phyloP scores from a whole-genome alignment of 2,888 invertebrate genomes.

The Oegoconia quadripuncta region DNA sequence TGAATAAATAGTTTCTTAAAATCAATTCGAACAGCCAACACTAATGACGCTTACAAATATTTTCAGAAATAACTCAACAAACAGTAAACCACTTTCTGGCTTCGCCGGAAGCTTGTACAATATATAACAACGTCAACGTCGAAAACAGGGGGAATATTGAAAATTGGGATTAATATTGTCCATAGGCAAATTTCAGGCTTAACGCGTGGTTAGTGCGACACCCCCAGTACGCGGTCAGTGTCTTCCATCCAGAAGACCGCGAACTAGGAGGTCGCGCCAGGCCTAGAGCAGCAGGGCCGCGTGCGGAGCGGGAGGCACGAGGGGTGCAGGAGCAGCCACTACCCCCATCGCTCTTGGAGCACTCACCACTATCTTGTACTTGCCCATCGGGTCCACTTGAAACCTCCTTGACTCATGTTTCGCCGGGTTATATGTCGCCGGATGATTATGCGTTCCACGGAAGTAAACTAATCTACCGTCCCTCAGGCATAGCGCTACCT shows the following conservation, averaged over 20 bases:
- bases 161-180: neutral
- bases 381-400: conserved; percentile 71
- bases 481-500: conserved; percentile 67
- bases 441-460: conserved; percentile 68
- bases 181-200: conserved; percentile 4
- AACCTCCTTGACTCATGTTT: conserved; percentile 70
- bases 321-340: conserved; percentile 36
- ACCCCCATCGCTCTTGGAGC: conserved; percentile 35
- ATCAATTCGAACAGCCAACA: no score
- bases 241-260: conserved; percentile 60
- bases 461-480: conserved; percentile 73
- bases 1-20: no score
- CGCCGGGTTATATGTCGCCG: conserved; percentile 64
- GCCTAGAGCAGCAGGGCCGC: conserved; percentile 70
- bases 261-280: conserved; percentile 77
- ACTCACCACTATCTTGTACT: conserved; percentile 69
- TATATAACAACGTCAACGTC: neutral
- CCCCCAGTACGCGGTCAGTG: conserved; percentile 61
- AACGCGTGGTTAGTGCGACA: conserved; percentile 39
- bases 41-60: no score
- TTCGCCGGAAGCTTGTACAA: no score
- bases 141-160: neutral
- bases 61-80: no score
- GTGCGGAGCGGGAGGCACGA: conserved; percentile 55
- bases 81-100: no score